Conservation (phyloP, 2,797 vertebrate genomes). For the Gila robusta region DNA sequence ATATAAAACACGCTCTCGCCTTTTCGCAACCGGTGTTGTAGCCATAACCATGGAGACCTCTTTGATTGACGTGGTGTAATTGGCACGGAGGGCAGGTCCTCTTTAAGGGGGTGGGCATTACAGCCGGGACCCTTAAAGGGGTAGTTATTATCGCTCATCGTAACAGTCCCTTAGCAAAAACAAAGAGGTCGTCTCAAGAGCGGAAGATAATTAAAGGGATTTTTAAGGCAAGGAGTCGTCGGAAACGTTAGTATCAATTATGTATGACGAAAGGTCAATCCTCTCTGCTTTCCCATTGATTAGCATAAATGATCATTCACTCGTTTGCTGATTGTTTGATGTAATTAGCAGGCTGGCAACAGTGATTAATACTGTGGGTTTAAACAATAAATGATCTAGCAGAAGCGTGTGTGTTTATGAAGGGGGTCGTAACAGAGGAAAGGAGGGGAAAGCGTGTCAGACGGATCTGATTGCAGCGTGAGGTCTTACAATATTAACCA, state of each 20-base stretch:
- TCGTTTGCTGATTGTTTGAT: constrained; percentile 47
- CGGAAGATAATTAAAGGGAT: constrained; percentile 25
- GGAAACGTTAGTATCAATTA: constrained; percentile 61
- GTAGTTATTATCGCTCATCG: constrained; percentile 37
- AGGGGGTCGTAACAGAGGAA: background rate
- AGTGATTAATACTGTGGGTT: constrained; percentile 40
- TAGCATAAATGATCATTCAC: constrained; percentile 53
- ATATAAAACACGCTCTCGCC: constrained; percentile 37
- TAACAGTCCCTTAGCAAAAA: constrained; percentile 40
- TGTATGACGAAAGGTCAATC: constrained; percentile 59
- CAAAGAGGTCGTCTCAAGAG: constrained; percentile 14
- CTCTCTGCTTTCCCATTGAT: constrained; percentile 50
- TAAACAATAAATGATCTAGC: constrained; percentile 51
- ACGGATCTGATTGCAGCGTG: constrained; percentile 34
- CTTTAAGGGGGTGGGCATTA: constrained; percentile 48
- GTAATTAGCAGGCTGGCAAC: constrained; percentile 53
- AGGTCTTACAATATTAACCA: constrained; percentile 52
- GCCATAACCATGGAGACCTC: constrained; percentile 50
- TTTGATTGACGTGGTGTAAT: constrained; percentile 42
- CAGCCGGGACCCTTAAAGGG: constrained; percentile 51
- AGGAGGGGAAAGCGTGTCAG: constrained; percentile 20
- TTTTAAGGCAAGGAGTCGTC: constrained; percentile 40
- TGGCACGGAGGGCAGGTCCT: constrained; percentile 41
- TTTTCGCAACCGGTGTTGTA: constrained; percentile 33
- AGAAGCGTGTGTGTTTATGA: background rate